Evolutionary conservation across 53 echinoderm and acorn worm genomes (phyloP).

Genomic region (Stichopus horrens): DNA sequence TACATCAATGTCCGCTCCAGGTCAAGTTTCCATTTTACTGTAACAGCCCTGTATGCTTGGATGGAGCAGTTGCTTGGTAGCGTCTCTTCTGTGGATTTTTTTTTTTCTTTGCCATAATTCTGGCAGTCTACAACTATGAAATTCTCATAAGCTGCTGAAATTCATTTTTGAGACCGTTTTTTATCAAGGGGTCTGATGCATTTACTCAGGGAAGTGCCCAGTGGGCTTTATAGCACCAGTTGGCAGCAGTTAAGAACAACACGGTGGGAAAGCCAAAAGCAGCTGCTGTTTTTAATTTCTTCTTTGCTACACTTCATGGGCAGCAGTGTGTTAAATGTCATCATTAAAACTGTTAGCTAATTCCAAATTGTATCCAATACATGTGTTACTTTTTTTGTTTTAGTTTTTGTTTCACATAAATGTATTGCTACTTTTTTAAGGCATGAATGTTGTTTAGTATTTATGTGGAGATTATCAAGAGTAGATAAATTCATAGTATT

Average conservation of each 20-base stretch:
- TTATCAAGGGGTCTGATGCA: not conserved
- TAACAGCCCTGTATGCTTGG: not conserved
- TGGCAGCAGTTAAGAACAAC: conserved; percentile 12
- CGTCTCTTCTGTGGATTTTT: too few relatives aligned
- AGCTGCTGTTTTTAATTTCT: conserved; percentile 33
- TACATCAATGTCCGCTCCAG: not conserved
- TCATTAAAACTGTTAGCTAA: conserved; percentile 12
- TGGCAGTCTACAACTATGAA: too few relatives aligned
- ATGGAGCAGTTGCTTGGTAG: too few relatives aligned
- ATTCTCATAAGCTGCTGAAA: too few relatives aligned
- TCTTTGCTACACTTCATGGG: conserved; percentile 45
- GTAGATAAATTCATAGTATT: too few relatives aligned
- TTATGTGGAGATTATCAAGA: not conserved
- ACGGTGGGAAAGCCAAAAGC: conserved; percentile 28
- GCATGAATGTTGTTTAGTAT: not conserved
- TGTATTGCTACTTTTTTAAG: not conserved
- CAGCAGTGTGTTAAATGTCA: conserved; percentile 44
- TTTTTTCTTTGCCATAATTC: too few relatives aligned
- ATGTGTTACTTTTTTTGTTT: not conserved
- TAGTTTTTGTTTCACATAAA: not conserved
- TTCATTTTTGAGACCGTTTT: not conserved
- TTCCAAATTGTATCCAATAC: conserved; percentile 32
- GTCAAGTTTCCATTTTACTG: not conserved
- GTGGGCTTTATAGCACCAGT: conserved; percentile 8
- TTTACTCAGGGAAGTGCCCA: conserved; percentile 4